Conservation (phyloP, 2,797 vertebrate genomes). For the Poecilia gillii region DNA sequence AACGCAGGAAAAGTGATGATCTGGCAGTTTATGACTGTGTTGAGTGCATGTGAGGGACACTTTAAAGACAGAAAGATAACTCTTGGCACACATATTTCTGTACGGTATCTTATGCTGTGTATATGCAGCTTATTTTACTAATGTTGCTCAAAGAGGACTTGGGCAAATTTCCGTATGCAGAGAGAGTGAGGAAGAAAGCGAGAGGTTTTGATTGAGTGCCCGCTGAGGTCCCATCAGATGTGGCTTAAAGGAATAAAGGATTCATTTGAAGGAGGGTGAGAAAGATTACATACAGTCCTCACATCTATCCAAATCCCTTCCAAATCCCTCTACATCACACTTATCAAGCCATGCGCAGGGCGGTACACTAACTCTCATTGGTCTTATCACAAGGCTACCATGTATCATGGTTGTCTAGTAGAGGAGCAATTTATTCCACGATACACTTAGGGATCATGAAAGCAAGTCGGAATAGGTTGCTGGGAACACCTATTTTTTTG, state of each 20-base stretch:
- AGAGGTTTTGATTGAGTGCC: conserved; percentile 78
- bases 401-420: conserved; percentile 61
- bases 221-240: conserved; percentile 78
- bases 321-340: conserved; percentile 83
- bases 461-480: conserved; percentile 22
- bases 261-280: conserved; percentile 80
- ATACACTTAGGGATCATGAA: conserved; percentile 47
- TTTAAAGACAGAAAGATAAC: conserved; percentile 32
- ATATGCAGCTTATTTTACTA: conserved; percentile 42
- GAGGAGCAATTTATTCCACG: conserved; percentile 64
- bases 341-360: conserved; percentile 74
- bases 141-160: conserved; percentile 32
- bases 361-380: conserved; percentile 59
- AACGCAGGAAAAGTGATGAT: conserved; percentile 59
- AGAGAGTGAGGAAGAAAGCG: conserved; percentile 50
- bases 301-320: conserved; percentile 82
- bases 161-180: conserved; percentile 49
- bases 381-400: conserved; percentile 65
- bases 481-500: conserved; percentile 20
- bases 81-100: conserved; percentile 42
- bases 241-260: conserved; percentile 83
- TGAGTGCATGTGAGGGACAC: conserved; percentile 2
- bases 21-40: conserved; percentile 44
- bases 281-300: conserved; percentile 82
- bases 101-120: conserved; percentile 29